Evolutionary conservation across 2,113 vertebrate species (phyloP).

Genomic region (Thryonomys swinderianus): DNA sequence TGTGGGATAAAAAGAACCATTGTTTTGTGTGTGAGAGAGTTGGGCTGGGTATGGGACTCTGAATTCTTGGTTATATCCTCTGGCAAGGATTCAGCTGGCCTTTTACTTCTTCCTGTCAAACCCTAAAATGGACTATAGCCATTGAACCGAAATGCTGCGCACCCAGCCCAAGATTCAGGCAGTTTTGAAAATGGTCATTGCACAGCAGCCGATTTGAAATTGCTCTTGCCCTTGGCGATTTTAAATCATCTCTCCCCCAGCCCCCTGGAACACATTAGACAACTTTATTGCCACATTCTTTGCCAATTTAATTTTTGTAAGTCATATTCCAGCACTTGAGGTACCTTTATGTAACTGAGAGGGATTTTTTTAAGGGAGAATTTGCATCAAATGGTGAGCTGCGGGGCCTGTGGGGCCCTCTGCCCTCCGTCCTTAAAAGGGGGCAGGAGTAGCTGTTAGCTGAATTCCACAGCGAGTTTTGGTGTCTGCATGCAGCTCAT

Average conservation of each 20-base stretch:
- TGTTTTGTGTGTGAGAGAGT: constrained; percentile 49
- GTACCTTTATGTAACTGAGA: constrained; percentile 18
- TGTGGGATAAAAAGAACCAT: constrained; percentile 63
- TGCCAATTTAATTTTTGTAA: constrained; percentile 82
- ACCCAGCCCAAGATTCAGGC: constrained; percentile 54
- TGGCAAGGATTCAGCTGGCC: constrained; percentile 73
- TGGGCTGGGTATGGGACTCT: constrained; percentile 26
- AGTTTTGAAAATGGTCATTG: constrained; percentile 57
- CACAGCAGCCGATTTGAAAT: constrained; percentile 54
- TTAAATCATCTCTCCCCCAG: constrained; percentile 67
- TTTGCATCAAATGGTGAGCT: not conserved
- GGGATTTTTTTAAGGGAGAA: not conserved
- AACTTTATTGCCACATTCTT: constrained; percentile 77
- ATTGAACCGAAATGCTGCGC: constrained; percentile 62
- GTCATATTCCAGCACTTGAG: constrained; percentile 66
- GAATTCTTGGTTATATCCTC: constrained; percentile 68
- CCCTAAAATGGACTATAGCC: constrained; percentile 62
- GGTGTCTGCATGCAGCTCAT: not conserved
- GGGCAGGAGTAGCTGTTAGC: not conserved
- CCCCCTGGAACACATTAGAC: constrained; percentile 70
- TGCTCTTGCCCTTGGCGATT: constrained; percentile 63
- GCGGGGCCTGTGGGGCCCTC: not conserved
- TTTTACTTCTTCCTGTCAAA: constrained; percentile 66
- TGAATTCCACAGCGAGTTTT: not conserved
- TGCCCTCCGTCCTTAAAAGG: not conserved